Evolutionary conservation across 2,113 vertebrate species (phyloP), one percentile per base, ranked within the genome.

Genomic region (Anguilla rostrata): DNA sequence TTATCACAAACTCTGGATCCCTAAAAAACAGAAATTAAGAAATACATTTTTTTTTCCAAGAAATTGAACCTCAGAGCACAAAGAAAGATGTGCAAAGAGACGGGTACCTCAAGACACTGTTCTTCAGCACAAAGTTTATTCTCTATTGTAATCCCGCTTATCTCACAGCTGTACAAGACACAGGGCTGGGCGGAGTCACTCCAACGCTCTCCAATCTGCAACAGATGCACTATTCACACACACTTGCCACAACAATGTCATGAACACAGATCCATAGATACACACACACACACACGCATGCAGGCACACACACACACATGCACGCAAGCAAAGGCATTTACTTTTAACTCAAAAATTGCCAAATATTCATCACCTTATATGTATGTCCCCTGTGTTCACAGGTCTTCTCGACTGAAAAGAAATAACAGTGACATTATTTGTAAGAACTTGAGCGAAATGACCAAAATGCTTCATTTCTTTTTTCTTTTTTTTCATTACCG

Each of bases 391-490:
- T 71, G 86, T 93, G 89, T 81, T 63, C 87, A 89, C 94, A 95
- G 0, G 82, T 94, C 88, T 90, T 94, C 87, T 93, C 89, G 87
- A 94, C 95, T 95, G 90, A 41, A 86, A 92, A 89, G 80, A 57
- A 57, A 81, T 22, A 22, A 39, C 57, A 82, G 49, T 41, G 22
- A 46, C 43, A 66, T 63, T 60, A 39, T 56, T 18, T 26, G 14
- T 63, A 82, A 78, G 12, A 39, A 41, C 4, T 20, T 5, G 22
- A 79, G n/a, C 56, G 14, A 12, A 46, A 66, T 26, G 84, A 63
- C 8, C 39, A 22, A 41, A 7, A 12, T 26, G 34, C 29, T 84
- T 34, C n/a, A 78, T 14, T 0, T 5, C 16, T 49, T 57, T 40
- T 39, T 14, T 18, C 26, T 5, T 40, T 39, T 14, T 39, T 5